Evolutionary conservation across 2,888 invertebrate genomes (phyloP), one percentile per base, ranked within the genome.

Genomic region (Stictocephala bisonia): DNA sequence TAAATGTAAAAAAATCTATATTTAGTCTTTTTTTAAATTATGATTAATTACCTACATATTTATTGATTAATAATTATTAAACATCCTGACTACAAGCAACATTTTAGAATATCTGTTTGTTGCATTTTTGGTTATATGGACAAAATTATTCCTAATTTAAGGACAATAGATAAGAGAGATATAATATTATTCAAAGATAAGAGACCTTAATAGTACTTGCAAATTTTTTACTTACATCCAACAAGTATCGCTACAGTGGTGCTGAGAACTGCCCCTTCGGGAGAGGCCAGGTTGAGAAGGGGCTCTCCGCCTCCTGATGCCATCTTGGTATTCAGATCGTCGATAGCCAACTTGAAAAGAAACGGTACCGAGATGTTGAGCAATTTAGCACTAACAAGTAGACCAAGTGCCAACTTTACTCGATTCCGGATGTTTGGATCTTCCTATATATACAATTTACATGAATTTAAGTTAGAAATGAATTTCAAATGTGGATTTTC

Each of bases 341-440:
- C 99, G 73, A 99, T 89, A 0, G 93, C 93, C 82, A 94, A 92
- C 84, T 99, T 98, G 85, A 99, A 97, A 72, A 98, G 85, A 85
- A 99, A 98, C 11, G 99, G 99, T 24, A 99, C 98, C 58, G 90
- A 86, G 1, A 98, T 96, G 81, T 95, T 98, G 82, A 97, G 85
- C 68, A 95, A 83, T 87, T 99, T 96, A 29, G 95, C 94, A 44
- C 92, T 90, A 67, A 93, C 88, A 67, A 96, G 85, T 56, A 96
- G 86, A 0, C 92, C 89, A 60, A 96, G 83, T 4, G 99, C 96
- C 51, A 95, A 81, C 81, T 93, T 88, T 18, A 99, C 99, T 76
- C 97, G 88, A 77, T 88, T 87, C 79, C 90, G 87, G 75, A 95
- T 91, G 78, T 88, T 87, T 74, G 87, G 84, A 82, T 96, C 92